Conservation (phyloP, 2,797 vertebrate species). For the Sebastiscus albofasciatus region DNA sequence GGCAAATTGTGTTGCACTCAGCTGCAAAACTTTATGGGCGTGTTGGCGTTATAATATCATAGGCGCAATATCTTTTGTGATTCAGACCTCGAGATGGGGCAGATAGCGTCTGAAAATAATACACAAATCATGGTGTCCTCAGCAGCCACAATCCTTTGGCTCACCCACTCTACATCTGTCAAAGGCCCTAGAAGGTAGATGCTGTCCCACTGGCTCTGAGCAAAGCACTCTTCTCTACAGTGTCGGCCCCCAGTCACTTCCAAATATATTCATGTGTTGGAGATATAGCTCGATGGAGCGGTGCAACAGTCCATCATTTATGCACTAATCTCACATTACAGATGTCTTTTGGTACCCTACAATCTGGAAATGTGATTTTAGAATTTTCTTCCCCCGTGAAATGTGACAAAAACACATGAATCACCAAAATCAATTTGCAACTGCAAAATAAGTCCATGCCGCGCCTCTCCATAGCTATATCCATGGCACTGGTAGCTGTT, state of each 20-base stretch:
- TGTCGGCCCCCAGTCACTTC: constrained; percentile 31
- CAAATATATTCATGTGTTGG: constrained; percentile 49
- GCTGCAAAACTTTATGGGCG: not conserved
- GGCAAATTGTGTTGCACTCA: not conserved
- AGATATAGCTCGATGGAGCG: constrained; percentile 15
- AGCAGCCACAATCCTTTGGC: constrained; percentile 20
- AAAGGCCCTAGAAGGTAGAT: constrained; percentile 35
- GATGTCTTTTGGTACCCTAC: constrained; percentile 18
- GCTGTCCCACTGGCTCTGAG: constrained; percentile 30
- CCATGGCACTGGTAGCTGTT: constrained; percentile 25
- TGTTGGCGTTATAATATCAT: not conserved
- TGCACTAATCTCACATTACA: constrained; percentile 35
- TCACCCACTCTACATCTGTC: constrained; percentile 37
- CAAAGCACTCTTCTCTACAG: constrained; percentile 23
- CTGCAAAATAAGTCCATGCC: constrained; percentile 43
- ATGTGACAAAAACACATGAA: constrained; percentile 54
- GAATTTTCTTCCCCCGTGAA: constrained; percentile 37
- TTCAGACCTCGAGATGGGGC: not conserved
- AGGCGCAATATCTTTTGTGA: not conserved
- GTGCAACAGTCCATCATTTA: constrained; percentile 20
- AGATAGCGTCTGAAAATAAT: not conserved
- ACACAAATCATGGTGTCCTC: not conserved
- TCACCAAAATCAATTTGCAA: constrained; percentile 60
- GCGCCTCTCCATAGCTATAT: constrained; percentile 33
- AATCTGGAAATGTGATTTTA: constrained; percentile 41